Percentiles rank a stretch among this genome's conserved stretches.
phyloP scores from a whole-genome alignment of 2,113 vertebrate species.

The Andinoacara biseriatus region DNA sequence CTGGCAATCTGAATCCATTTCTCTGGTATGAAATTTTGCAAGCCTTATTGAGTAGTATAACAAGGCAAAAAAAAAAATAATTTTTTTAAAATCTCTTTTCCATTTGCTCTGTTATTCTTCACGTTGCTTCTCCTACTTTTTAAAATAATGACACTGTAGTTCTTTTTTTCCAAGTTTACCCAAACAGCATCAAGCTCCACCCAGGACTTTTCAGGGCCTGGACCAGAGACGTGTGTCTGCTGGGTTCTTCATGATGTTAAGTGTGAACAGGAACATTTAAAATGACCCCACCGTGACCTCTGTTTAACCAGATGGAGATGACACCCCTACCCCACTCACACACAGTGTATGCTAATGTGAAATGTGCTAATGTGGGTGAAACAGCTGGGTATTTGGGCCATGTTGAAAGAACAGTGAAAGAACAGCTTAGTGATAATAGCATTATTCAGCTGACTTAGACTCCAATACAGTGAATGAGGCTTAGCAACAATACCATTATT shows the following conservation, averaged over 20 bases:
- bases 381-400: slow-evolving; percentile 69
- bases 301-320: slow-evolving; percentile 75
- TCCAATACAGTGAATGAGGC: slow-evolving; percentile 35
- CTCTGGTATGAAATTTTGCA: background rate
- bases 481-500: slow-evolving; percentile 54
- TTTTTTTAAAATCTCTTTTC: background rate
- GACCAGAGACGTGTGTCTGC: background rate
- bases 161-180: background rate
- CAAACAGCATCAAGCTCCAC: background rate
- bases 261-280: slow-evolving; percentile 43
- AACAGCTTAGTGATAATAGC: slow-evolving; percentile 69
- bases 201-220: too few species aligned
- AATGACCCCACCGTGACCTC: slow-evolving; percentile 69
- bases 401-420: slow-evolving; percentile 64
- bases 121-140: background rate
- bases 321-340: slow-evolving; percentile 60
- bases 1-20: background rate
- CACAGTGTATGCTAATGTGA: slow-evolving; percentile 77
- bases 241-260: background rate
- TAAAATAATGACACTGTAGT: too few species aligned
- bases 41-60: background rate
- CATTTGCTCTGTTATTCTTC: too few species aligned
- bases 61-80: background rate
- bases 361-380: slow-evolving; percentile 50
- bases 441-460: slow-evolving; percentile 70